Base-by-base conservation (phyloP, 2,888 invertebrate species). In the Silvanus unidentatus region DNA sequence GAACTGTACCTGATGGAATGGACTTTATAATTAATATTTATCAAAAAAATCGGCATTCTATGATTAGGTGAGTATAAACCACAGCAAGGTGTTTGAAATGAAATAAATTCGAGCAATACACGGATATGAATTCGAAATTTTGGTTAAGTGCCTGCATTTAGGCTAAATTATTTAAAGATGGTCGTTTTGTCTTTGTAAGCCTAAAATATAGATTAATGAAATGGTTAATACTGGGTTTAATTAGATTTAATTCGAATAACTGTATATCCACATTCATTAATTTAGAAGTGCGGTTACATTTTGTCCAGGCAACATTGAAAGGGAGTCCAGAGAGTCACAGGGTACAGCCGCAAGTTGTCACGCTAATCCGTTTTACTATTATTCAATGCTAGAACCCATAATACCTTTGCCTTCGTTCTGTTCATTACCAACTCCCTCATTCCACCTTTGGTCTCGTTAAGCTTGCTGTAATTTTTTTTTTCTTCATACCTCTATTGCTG, bases 341-440 rank as follows among this genome's bases (percentile, higher is more conserved):
- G 45, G 39, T 45, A 47, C 49, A 49, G 42, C 45, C 43, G 39
- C 49, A 51, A 53, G 49, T 49, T 56, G 56, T 56, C 55, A 54
- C 42, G 40, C 39, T 55, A 55, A 55, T 58, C 55, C 53, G 39
- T 29, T 41, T 40, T 44, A 50, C 58, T 51, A 58, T 58, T 58
- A 57, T 55, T 58, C 58, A 58, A 53, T 50, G 54, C 42, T 49
- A 48, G 45, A 40, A 27, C 10, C 38, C 41, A 48, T 53, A 54
- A 51, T 54, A 52, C 52, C 45, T 47, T 15, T 39, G 42, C 47
- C 49, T 42, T 47, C 43, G 44, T 44, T 42, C 41, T 52, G 50
- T 48, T 48, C 45, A 22, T 48, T 45, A 50, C 39, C 42, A 9
- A 32, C 16, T 40, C 28, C 27, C 11, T 34, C 34, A 12, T n/a